Evolutionary conservation across 2,888 invertebrate genomes (phyloP).

Genomic region (Eupelmus urozonus): DNA sequence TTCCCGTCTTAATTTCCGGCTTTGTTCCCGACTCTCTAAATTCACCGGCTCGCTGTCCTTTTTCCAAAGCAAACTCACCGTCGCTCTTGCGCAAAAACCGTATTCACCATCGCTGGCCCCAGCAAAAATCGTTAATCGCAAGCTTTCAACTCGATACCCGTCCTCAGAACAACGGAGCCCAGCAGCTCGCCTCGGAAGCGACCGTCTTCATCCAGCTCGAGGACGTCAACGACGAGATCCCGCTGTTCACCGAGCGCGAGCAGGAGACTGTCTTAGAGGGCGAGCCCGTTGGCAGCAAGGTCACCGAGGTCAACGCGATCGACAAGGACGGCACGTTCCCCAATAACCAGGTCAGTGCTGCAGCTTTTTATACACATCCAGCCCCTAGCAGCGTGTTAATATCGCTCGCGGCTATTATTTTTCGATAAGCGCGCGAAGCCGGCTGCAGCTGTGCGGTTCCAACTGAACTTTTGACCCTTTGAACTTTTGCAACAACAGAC

Average conservation of each 20-base stretch:
- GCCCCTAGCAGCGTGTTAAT: no score
- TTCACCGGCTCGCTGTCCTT: no score
- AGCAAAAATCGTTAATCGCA: no score
- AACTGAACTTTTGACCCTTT: no score
- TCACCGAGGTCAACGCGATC: constrained; percentile 96
- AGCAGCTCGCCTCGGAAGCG: constrained; percentile 95
- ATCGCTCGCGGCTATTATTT: no score
- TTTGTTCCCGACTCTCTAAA: no score
- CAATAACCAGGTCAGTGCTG: constrained; percentile 93
- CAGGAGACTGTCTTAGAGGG: constrained; percentile 97
- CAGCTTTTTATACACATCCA: not conserved
- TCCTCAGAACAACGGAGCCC: constrained; percentile 96
- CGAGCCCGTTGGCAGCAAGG: constrained; percentile 95
- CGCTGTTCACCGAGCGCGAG: constrained; percentile 95
- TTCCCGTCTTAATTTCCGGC: no score
- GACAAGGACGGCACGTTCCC: constrained; percentile 97
- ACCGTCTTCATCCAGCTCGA: constrained; percentile 95
- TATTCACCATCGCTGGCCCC: no score
- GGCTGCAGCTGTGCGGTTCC: no score
- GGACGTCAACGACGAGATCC: constrained; percentile 98
- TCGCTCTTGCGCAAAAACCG: not conserved
- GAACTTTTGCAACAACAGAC: not conserved
- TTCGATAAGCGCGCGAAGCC: no score
- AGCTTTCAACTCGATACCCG: no score
- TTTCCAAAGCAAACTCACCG: not conserved